Evolutionary conservation across 2,797 vertebrate genomes (phyloP).

Genomic region (Esox lucius): DNA sequence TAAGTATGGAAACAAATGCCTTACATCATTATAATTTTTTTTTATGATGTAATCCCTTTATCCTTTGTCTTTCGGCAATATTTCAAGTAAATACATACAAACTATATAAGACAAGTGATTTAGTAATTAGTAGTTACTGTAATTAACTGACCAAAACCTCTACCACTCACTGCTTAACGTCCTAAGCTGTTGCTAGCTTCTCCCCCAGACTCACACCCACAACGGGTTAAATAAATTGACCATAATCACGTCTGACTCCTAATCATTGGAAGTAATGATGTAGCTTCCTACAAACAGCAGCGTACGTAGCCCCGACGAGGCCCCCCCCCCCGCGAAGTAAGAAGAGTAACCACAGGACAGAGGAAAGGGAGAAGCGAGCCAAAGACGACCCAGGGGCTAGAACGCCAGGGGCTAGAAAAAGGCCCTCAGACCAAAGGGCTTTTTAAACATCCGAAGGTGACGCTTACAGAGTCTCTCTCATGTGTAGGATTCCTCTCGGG

Average conservation of each 20-base stretch:
- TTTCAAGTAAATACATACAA: background rate
- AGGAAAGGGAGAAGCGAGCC: background rate
- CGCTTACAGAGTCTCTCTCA: background rate
- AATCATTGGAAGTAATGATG: background rate
- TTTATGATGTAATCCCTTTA: too few relatives aligned
- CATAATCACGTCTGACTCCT: background rate
- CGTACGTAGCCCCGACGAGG: background rate
- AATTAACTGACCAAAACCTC: background rate
- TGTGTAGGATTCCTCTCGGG: background rate
- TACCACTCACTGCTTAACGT: background rate
- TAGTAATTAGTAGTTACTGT: background rate
- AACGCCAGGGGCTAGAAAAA: background rate
- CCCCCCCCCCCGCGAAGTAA: background rate
- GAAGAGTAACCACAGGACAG: background rate
- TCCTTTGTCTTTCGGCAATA: background rate
- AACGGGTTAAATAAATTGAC: background rate
- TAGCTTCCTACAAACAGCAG: background rate
- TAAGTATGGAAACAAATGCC: background rate
- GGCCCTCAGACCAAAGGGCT: too few relatives aligned
- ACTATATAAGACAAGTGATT: background rate
- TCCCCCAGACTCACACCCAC: background rate
- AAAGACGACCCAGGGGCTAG: background rate
- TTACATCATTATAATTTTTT: too few relatives aligned
- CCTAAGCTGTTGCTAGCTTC: background rate
- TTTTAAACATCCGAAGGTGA: background rate